Percentiles rank a stretch among this genome's conserved stretches.
Evolutionary conservation across 92 coral and sea anemone species (phyloP).

Genomic region (Pocillopora meandrina): DNA sequence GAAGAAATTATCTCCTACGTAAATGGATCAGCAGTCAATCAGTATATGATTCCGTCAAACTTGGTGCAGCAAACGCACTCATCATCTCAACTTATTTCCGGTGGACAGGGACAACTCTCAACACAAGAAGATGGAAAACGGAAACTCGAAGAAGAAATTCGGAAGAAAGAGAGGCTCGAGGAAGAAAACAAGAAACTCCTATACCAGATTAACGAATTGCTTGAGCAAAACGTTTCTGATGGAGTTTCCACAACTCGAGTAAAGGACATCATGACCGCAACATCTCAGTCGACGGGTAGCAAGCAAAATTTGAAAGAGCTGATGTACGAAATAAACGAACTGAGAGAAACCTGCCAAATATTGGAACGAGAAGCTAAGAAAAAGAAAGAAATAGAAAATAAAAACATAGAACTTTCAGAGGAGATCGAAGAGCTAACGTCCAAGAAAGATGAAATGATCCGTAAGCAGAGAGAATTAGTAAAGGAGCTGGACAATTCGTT

Average conservation of each 20-base stretch:
- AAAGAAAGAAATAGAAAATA: slow-evolving; percentile 65
- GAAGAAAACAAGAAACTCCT: slow-evolving; percentile 86
- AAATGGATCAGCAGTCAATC: slow-evolving; percentile 33
- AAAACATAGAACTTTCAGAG: slow-evolving; percentile 65
- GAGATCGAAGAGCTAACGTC: slow-evolving; percentile 68
- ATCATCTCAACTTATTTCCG: not conserved
- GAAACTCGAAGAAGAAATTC: slow-evolving; percentile 64
- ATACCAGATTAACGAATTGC: slow-evolving; percentile 73
- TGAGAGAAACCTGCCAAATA: slow-evolving; percentile 56
- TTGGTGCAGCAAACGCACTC: not conserved
- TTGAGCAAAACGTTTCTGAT: slow-evolving; percentile 19
- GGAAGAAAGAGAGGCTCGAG: slow-evolving; percentile 71
- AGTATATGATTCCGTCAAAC: slow-evolving; percentile 20
- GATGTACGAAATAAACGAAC: slow-evolving; percentile 53
- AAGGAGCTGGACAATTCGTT: slow-evolving; percentile 68
- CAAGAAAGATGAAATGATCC: slow-evolving; percentile 64
- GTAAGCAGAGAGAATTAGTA: slow-evolving; percentile 73
- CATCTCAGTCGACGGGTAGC: slow-evolving; percentile 16
- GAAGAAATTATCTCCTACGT: slow-evolving; percentile 38
- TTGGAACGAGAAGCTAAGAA: slow-evolving; percentile 65
- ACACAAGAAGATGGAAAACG: slow-evolving; percentile 23
- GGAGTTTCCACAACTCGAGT: not conserved
- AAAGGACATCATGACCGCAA: slow-evolving; percentile 16
- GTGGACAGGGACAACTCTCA: not conserved
- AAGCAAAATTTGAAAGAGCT: slow-evolving; percentile 50